phyloP scores from a whole-genome alignment of 2,888 invertebrate genomes.

The Ophion ventricosus region DNA sequence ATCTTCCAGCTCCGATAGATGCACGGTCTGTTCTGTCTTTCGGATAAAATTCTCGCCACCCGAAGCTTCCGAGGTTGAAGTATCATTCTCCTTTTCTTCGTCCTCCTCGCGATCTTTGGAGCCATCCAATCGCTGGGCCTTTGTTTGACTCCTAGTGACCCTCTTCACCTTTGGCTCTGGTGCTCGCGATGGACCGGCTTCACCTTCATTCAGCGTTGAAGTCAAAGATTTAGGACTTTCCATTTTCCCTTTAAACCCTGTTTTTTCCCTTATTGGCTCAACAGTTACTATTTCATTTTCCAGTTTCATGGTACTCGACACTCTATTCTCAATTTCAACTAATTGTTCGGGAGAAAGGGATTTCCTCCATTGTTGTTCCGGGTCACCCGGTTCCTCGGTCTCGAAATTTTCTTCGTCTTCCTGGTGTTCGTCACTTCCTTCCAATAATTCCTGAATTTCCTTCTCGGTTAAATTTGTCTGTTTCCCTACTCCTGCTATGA shows the following conservation, averaged over 20 bases:
- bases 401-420: no score
- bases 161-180: not conserved
- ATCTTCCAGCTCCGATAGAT: not conserved
- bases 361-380: no score
- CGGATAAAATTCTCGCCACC: not conserved
- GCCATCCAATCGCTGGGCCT: not conserved
- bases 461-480: not conserved
- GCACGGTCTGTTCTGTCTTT: no score
- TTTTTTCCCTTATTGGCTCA: no score
- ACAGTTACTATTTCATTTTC: not conserved
- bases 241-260: no score
- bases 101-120: not conserved
- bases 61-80: not conserved
- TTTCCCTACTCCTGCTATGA: not conserved
- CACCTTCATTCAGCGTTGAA: not conserved
- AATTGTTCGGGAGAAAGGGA: no score
- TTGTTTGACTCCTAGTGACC: constrained; percentile 1
- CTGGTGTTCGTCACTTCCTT: constrained; percentile 4
- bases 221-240: no score
- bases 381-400: no score
- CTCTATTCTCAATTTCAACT: no score
- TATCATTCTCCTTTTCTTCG: not conserved
- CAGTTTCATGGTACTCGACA: not conserved
- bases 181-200: not conserved
- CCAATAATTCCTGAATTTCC: constrained; percentile 20